Evolutionary conservation across 2,888 invertebrate genomes (phyloP).

Genomic region (Sturmia bella): DNA sequence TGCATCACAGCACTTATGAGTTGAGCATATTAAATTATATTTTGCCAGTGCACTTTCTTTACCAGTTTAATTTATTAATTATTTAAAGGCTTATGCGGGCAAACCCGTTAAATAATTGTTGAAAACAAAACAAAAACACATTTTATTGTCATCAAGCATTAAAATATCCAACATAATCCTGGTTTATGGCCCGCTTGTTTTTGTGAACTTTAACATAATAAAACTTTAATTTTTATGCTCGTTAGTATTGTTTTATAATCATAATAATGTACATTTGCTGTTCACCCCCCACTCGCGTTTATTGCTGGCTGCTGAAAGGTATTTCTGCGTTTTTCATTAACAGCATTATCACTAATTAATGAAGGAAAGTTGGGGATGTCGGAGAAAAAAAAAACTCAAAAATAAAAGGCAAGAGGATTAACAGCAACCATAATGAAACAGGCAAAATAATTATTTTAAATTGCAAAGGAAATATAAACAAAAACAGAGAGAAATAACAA

Average conservation of each 20-base stretch:
- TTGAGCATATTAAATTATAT: too few relatives aligned
- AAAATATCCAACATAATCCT: conserved; percentile 55
- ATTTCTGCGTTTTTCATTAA: background rate
- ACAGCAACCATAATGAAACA: conserved; percentile 16
- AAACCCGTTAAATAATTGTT: conserved; percentile 28
- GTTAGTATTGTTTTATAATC: conserved; percentile 39
- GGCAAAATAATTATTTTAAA: conserved; percentile 19
- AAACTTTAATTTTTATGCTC: conserved; percentile 7
- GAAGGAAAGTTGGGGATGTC: conserved; percentile 48
- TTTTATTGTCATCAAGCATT: conserved; percentile 58
- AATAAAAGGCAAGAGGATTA: conserved; percentile 46
- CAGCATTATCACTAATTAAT: conserved; percentile 50
- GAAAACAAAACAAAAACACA: background rate
- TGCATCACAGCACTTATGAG: too few relatives aligned
- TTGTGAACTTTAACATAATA: background rate
- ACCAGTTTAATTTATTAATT: too few relatives aligned
- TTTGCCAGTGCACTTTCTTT: too few relatives aligned
- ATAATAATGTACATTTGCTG: background rate
- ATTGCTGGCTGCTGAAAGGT: background rate
- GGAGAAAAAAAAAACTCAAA: too few relatives aligned
- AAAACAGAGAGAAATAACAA: background rate
- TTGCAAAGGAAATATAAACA: background rate
- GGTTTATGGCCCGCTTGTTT: conserved; percentile 2
- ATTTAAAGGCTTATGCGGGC: too few relatives aligned
- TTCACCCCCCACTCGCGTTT: background rate